These are phyloP conservation scores for Furcula furcula DNA, from an alignment of 2,888 invertebrate genomes.

Conservation along the genomic window DNA sequence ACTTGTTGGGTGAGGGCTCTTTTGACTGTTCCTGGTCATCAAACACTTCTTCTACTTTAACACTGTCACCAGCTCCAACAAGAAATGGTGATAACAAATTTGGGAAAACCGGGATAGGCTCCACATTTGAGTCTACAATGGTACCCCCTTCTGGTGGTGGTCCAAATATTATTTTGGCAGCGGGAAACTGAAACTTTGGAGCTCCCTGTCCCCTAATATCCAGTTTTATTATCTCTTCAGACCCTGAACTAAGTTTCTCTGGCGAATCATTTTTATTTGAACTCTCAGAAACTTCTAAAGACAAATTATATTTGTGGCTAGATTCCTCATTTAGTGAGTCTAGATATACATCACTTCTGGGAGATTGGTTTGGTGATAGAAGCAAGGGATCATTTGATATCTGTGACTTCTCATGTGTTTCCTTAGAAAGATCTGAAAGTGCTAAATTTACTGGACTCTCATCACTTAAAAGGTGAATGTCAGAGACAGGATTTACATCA, in stretches of 20 bases:
- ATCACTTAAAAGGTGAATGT: constrained; percentile 61
- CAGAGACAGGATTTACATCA: constrained; percentile 52
- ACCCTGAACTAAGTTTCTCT: constrained; percentile 53
- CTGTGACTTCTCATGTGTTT: constrained; percentile 25
- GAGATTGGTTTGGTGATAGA: constrained; percentile 43
- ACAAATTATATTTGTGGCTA: constrained; percentile 38
- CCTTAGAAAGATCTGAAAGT: constrained; percentile 59
- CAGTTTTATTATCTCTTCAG: constrained; percentile 74
- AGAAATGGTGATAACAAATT: constrained; percentile 66
- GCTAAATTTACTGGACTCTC: constrained; percentile 69
- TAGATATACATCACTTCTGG: constrained; percentile 53
- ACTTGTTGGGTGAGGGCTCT: constrained; percentile 36
- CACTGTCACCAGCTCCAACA: constrained; percentile 50
- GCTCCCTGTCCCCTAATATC: constrained; percentile 72
- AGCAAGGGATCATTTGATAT: constrained; percentile 24
- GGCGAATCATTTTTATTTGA: constrained; percentile 38
- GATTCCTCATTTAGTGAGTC: constrained; percentile 66
- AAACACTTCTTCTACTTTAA: constrained; percentile 55
- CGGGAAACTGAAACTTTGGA: constrained; percentile 56
- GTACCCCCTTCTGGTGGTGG: constrained; percentile 66
- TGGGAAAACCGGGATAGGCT: constrained; percentile 58
- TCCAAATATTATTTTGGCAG: constrained; percentile 70
- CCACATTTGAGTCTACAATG: constrained; percentile 47
- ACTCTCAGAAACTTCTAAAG: constrained; percentile 32
- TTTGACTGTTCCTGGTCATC: constrained; percentile 31